Evolutionary conservation across 1,140 invertebrate species (phyloP).

Genomic region (Archegozetes longisetosus): DNA sequence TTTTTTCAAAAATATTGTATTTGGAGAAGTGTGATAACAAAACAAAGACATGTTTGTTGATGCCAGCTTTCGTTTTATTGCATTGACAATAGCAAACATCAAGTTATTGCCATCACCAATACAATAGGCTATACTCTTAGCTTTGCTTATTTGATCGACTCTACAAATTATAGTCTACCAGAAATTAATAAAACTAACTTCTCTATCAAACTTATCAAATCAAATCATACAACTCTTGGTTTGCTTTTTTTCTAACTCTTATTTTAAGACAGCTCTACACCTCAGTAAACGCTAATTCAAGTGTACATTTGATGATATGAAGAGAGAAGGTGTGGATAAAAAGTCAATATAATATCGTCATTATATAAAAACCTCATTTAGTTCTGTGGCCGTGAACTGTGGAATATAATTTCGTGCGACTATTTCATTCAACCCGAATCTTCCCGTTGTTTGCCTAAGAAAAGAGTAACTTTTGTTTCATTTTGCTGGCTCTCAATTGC

Average conservation of each 20-base stretch:
- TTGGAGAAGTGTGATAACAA: background rate
- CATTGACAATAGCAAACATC: background rate
- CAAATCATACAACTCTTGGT: background rate
- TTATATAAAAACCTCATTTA: background rate
- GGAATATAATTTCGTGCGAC: background rate
- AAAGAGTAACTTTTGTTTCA: background rate
- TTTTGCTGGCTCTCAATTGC: too few species aligned
- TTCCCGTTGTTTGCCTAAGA: background rate
- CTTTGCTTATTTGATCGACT: too few species aligned
- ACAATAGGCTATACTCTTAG: too few species aligned
- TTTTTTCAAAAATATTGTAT: background rate
- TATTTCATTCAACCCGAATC: background rate
- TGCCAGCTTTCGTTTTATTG: background rate
- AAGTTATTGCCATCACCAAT: background rate
- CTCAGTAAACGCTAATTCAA: background rate
- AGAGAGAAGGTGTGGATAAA: background rate
- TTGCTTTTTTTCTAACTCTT: background rate
- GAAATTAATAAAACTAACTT: background rate
- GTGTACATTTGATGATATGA: background rate
- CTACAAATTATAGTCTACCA: background rate
- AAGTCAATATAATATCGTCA: background rate
- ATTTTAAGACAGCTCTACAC: background rate
- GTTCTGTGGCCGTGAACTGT: background rate
- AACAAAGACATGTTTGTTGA: background rate
- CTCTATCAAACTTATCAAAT: background rate